Evolutionary conservation across 37 sponge, comb jelly and placozoan genomes (phyloP).

Genomic region (Halichondria panicea): DNA sequence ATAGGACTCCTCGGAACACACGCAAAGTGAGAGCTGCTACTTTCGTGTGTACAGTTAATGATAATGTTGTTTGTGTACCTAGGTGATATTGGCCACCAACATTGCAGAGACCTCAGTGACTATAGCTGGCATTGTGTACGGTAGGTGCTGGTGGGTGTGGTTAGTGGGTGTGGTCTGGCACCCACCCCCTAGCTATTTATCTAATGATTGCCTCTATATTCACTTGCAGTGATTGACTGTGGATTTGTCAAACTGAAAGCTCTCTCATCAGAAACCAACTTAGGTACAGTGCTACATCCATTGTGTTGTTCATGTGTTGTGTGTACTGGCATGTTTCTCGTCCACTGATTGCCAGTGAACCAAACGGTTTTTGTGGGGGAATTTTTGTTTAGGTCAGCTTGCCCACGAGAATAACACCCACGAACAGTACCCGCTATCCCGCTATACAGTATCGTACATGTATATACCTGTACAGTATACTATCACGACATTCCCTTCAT

Average conservation of each 20-base stretch:
- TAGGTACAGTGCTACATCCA: constrained; percentile 44
- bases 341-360: too few relatives aligned
- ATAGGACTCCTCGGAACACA: constrained; percentile 68
- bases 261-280: constrained; percentile 59
- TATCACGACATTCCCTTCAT: too few relatives aligned
- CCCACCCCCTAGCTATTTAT: background rate
- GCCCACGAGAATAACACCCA: too few relatives aligned
- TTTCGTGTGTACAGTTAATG: background rate
- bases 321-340: too few relatives aligned
- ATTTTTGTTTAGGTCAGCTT: too few relatives aligned
- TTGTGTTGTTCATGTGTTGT: background rate
- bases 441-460: too few relatives aligned
- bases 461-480: too few relatives aligned
- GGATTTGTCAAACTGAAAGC: constrained; percentile 91
- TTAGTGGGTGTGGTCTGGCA: too few relatives aligned
- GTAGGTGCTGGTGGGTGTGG: constrained; percentile 23
- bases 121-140: constrained; percentile 87
- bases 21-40: constrained; percentile 47
- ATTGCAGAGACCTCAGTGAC: constrained; percentile 96
- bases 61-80: background rate
- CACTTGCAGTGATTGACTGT: constrained; percentile 83
- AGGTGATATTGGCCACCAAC: constrained; percentile 93
- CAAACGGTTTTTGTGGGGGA: too few relatives aligned
- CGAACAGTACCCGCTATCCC: too few relatives aligned
- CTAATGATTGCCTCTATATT: background rate